Base-by-base conservation (phyloP, 2,888 invertebrate genomes). In the Sesia apiformis region DNA sequence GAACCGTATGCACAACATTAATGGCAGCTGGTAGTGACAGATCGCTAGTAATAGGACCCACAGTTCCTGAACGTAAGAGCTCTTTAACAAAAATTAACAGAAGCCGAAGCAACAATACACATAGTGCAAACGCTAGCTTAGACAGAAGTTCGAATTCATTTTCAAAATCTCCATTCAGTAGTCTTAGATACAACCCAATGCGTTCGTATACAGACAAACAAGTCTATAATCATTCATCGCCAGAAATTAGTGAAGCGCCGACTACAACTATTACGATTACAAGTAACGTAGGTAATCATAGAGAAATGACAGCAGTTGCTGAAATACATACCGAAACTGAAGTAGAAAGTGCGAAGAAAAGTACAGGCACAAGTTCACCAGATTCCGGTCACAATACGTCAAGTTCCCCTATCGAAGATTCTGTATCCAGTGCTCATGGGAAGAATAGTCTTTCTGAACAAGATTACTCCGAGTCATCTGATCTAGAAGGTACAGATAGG, bases 401-500 rank as follows among this genome's bases (percentile, higher is more conserved):
- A 5, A 95, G 94, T 60, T 94, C 94, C 0, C 95, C 95, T 0
- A 94, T 94, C 42, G 94, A 94, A 76, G 92, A 92, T 67, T 94
- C 94, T 0, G 91, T 93, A 4, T 94, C 93, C 40, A 94, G 94
- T 78, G 94, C 93, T 41, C 92, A 92, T 58, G 93, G 93, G 0
- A 92, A 92, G 53, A 87, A 93, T 59, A 94, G 93, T 61, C 90
- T 92, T 54, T 94, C 94, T 0, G 96, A 96, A 76, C 93, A 95
- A 75, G 96, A 96, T 72, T 95, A 94, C 76, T 96, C 96, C 1
- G 96, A 96, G 81, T 94, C 95, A 49, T 96, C 96, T 0, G 96
- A 96, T 75, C 89, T 96, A 63, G 96, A 96, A 84, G 96, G 95
- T n/a, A 93, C 95, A 39, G 96, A 96, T 72, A 91, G 96, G 69